A percentile compares a stretch with the other conserved stretches of the same genome.
These are phyloP conservation scores for Drosophila dunni DNA, from an alignment of 1,140 invertebrate genomes.

Conservation along the genomic window DNA sequence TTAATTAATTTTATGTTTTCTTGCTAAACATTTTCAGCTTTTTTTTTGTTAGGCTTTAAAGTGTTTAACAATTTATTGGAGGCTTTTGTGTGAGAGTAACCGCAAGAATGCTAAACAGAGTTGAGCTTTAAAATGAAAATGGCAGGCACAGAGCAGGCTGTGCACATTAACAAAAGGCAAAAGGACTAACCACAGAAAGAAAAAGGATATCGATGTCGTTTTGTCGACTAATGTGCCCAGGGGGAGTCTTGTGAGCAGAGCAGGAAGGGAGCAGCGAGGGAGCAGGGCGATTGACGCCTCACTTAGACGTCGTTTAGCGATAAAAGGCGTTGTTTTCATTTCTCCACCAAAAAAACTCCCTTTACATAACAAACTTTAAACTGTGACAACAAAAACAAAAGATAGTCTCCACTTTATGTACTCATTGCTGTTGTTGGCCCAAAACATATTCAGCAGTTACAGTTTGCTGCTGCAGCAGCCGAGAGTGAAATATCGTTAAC, in stretches of 20 bases:
- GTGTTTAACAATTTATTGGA: constrained; percentile 60
- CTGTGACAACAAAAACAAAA: constrained; percentile 64
- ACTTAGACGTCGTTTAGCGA: constrained; percentile 81
- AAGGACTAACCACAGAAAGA: constrained; percentile 15
- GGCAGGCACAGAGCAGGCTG: constrained; percentile 47
- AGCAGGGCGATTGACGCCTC: constrained; percentile 42
- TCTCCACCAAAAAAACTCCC: background rate
- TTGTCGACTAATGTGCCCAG: constrained; percentile 60
- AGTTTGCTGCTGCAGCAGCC: constrained; percentile 37
- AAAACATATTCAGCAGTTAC: constrained; percentile 65
- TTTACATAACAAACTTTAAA: constrained; percentile 57
- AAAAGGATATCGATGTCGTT: constrained; percentile 67
- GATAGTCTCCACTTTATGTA: constrained; percentile 53
- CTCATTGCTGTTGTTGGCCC: constrained; percentile 16
- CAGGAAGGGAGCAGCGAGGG: background rate
- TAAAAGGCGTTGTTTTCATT: constrained; percentile 68
- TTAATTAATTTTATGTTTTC: constrained; percentile 74
- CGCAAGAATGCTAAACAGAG: constrained; percentile 53
- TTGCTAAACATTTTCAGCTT: background rate
- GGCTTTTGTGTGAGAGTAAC: constrained; percentile 51
- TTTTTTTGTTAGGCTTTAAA: background rate
- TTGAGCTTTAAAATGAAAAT: constrained; percentile 57
- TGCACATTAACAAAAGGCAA: constrained; percentile 51
- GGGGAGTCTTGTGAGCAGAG: background rate
- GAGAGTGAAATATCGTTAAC: constrained; percentile 82